phyloP scores from a whole-genome alignment of 2,797 vertebrate genomes.

The Halcyon leucocephala region DNA sequence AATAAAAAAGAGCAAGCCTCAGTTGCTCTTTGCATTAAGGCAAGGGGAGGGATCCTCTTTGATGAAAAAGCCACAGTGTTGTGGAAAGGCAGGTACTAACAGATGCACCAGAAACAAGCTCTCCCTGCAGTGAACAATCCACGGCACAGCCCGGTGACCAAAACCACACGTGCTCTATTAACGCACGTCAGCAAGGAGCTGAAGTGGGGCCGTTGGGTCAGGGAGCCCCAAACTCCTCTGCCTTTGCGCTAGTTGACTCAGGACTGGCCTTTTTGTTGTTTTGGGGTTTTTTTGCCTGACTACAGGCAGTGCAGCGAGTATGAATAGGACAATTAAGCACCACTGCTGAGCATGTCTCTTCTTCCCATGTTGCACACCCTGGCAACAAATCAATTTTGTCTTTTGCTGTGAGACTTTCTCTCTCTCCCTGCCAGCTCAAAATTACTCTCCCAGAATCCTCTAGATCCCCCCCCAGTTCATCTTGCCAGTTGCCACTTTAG shows the following conservation, averaged over 20 bases:
- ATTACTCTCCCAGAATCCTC: conserved; percentile 49
- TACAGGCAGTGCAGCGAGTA: not conserved
- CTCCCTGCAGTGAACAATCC: not conserved
- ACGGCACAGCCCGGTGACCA: not conserved
- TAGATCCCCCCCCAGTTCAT: not conserved
- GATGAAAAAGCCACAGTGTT: not conserved
- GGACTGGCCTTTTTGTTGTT: not conserved
- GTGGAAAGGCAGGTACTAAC: not conserved
- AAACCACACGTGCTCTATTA: not conserved
- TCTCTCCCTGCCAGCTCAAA: not conserved
- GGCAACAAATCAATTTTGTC: conserved; percentile 54
- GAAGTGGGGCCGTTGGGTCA: not conserved
- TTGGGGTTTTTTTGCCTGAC: not conserved
- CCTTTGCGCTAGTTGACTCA: not conserved
- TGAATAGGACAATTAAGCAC: conserved; percentile 35
- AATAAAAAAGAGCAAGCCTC: not conserved
- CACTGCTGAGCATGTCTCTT: conserved; percentile 32
- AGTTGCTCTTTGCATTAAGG: not conserved
- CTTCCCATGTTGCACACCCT: conserved; percentile 28
- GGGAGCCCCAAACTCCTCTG: not conserved
- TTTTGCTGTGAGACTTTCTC: conserved; percentile 38
- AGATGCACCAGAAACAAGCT: not conserved
- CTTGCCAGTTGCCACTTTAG: conserved; percentile 41
- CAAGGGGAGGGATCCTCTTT: not conserved
- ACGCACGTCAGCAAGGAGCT: not conserved